These are phyloP conservation scores for Arothron firmamentum DNA, from an alignment of 2,113 vertebrate genomes.

Conservation along the genomic window DNA sequence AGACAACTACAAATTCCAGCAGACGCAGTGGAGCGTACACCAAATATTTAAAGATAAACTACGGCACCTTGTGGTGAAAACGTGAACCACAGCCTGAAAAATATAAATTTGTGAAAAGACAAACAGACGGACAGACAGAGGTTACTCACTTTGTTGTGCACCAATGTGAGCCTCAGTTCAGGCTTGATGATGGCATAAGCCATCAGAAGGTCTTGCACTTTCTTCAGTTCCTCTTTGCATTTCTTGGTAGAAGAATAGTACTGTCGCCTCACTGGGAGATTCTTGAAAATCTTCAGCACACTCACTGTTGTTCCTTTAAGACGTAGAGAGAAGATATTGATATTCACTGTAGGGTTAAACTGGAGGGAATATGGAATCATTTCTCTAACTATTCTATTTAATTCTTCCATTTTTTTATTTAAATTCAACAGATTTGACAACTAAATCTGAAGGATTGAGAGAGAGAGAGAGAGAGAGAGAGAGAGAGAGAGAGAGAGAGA, in stretches of 20 bases:
- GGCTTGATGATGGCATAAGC: conserved; percentile 89
- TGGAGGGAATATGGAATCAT: no score
- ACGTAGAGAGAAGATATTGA: conserved; percentile 1
- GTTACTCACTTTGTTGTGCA: conserved; percentile 86
- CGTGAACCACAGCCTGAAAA: no score
- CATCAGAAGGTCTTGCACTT: conserved; percentile 84
- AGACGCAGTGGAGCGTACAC: no score
- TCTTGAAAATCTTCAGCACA: conserved; percentile 88
- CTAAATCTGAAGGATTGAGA: no score
- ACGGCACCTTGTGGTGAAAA: conserved; percentile 65
- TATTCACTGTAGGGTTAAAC: not conserved
- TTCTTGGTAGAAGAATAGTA: conserved; percentile 88
- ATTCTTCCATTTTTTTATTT: no score
- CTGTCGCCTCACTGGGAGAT: conserved; percentile 92
- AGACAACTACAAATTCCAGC: not conserved
- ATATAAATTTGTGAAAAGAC: not conserved
- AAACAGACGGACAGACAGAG: no score
- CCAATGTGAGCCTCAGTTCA: conserved; percentile 84
- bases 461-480: no score
- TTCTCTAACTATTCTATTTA: no score
- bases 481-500: no score
- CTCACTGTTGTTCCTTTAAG: conserved; percentile 87
- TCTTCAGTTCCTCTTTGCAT: conserved; percentile 93
- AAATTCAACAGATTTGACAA: no score
- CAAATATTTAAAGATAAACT: conserved; percentile 39